Percentiles rank a stretch among this genome's conserved stretches.
Evolutionary conservation across 1,140 invertebrate genomes (phyloP).

Genomic region (Amphibalanus amphitrite): DNA sequence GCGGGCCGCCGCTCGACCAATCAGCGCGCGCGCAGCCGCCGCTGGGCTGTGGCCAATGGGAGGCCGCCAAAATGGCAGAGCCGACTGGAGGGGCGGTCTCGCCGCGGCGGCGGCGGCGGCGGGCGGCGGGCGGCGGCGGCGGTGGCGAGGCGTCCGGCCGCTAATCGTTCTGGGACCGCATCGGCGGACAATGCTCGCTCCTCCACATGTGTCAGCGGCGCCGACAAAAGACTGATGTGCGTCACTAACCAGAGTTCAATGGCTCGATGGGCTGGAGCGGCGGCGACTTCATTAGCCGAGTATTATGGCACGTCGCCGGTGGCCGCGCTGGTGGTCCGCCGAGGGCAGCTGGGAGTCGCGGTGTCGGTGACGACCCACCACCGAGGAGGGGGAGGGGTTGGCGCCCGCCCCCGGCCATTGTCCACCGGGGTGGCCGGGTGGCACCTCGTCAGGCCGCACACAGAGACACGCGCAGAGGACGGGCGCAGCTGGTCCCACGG

Average conservation of each 20-base stretch:
- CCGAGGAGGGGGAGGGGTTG: no score
- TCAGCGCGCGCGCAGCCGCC: neutral
- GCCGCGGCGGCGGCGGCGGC: no score
- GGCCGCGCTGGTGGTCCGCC: neutral
- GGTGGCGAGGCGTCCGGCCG: no score
- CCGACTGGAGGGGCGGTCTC: neutral
- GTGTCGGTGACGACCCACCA: neutral
- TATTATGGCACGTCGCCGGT: neutral
- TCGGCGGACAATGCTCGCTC: neutral
- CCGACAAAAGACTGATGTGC: neutral
- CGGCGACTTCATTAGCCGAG: neutral
- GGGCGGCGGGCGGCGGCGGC: no score
- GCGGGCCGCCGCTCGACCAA: neutral
- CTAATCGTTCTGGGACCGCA: neutral
- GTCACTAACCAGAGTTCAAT: neutral
- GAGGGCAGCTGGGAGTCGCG: neutral
- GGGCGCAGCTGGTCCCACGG: neutral
- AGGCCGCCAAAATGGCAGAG: neutral
- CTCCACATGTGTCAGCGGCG: neutral
- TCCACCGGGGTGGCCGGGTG: no score
- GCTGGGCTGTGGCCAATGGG: neutral
- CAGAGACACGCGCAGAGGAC: neutral
- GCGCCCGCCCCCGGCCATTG: neutral
- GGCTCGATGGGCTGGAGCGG: neutral
- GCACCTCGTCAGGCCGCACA: neutral